Conservation (phyloP, 2,113 vertebrate genomes). For the Lontra canadensis region DNA sequence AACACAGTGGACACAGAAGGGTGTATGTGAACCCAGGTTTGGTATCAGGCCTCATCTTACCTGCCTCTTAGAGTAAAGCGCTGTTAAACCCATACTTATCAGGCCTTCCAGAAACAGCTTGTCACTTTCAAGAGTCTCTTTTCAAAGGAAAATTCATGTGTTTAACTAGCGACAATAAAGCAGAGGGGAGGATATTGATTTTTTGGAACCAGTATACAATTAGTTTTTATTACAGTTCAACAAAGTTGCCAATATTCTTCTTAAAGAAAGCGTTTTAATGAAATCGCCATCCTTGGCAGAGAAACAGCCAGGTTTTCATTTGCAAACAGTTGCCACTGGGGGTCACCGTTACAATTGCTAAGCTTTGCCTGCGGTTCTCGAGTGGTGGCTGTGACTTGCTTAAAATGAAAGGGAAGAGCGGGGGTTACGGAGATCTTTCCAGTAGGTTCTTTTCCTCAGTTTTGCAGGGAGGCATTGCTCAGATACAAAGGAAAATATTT, state of each 20-base stretch:
- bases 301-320: slow-evolving; percentile 57
- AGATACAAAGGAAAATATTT: slow-evolving; percentile 81
- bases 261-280: slow-evolving; percentile 62
- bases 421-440: slow-evolving; percentile 32
- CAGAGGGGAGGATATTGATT: not conserved
- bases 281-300: slow-evolving; percentile 34
- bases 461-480: slow-evolving; percentile 45
- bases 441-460: slow-evolving; percentile 64
- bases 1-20: not conserved
- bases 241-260: slow-evolving; percentile 58
- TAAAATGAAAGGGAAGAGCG: not conserved
- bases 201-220: slow-evolving; percentile 10
- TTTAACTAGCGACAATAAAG: slow-evolving; percentile 54
- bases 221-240: slow-evolving; percentile 65
- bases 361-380: not conserved
- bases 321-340: slow-evolving; percentile 72
- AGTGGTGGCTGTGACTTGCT: not conserved
- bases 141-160: slow-evolving; percentile 9
- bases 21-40: not conserved
- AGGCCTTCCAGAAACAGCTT: slow-evolving; percentile 10
- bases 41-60: not conserved
- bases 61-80: not conserved
- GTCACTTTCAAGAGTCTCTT: slow-evolving; percentile 19
- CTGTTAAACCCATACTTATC: not conserved
- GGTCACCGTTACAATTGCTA: slow-evolving; percentile 79